Evolutionary conservation across 2,888 invertebrate species (phyloP), one percentile per base, ranked within the genome.

Genomic region (Octonoba sinensis): DNA sequence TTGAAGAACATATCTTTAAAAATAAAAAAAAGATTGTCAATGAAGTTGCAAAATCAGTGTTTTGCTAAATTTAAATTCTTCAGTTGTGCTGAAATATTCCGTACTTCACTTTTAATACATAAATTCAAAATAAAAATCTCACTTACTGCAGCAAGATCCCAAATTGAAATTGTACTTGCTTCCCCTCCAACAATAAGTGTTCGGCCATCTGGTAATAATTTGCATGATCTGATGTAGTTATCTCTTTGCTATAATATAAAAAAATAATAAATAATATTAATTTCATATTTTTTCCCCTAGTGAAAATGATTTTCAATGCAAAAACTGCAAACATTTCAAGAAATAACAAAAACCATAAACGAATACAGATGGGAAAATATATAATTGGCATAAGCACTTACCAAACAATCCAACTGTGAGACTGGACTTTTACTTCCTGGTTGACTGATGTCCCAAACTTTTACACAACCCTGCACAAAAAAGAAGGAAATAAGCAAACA

Each of bases 161-260:
- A 99, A 86, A 98, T 96, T 76, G 96, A 96, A 85, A 98, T 91
- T 87, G 96, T 96, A 85, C 95, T 95, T 59, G 97, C 97, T 89
- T 98, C 98, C 12, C 98, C 98, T 71, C 98, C 98, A 75, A 99
- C 98, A 85, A 99, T 95, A 78, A 99, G 90, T 62, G 97, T 97
- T 78, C 96, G 91, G 0, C 96, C 96, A 89, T 98, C 98, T 0
- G 96, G 96, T 77, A 98, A 90, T 44, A 99, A 91, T 89, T 98
- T 98, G 86, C 98, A 97, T 44, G 97, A 97, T 83, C 97, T 91
- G 86, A 99, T 97, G 90, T 98, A 98, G 90, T 96, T 97, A 89
- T 98, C 97, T 70, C 96, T 91, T 93, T 97, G 96, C 93, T 83
- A 27, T 2, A 75, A 82, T 8, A 56, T 13, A 54, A 24, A 54